Percentiles rank a stretch among this genome's conserved stretches.
These are phyloP conservation scores for Spicauda simplicius DNA, from an alignment of 2,888 invertebrate species.

Conservation along the genomic window DNA sequence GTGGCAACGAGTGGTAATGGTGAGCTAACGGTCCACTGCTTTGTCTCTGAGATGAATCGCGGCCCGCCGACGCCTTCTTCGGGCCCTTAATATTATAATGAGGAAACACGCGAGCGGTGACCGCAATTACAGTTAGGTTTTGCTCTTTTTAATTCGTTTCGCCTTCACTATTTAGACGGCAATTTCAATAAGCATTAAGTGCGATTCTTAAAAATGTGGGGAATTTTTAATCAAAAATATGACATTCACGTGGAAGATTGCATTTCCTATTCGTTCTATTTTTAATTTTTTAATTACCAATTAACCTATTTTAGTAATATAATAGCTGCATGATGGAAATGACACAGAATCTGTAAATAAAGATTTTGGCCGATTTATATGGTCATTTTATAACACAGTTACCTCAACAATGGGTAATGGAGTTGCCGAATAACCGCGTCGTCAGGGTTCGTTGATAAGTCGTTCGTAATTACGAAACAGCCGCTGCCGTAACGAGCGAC, in stretches of 20 bases:
- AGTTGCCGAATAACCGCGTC: constrained; percentile 43
- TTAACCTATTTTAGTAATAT: no score
- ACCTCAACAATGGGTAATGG: constrained; percentile 26
- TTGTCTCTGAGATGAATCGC: constrained; percentile 67
- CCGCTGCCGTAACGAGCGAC: constrained; percentile 50
- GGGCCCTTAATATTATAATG: constrained; percentile 51
- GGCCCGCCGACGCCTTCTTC: constrained; percentile 44
- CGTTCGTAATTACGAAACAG: constrained; percentile 62
- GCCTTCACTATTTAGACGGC: not conserved
- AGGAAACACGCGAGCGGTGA: constrained; percentile 29
- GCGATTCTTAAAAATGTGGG: no score
- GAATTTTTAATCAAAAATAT: no score
- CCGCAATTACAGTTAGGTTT: constrained; percentile 30
- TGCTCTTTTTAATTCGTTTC: constrained; percentile 21
- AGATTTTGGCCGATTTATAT: not conserved
- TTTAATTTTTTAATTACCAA: no score
- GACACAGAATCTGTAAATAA: not conserved
- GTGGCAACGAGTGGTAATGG: constrained; percentile 47
- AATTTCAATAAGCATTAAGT: not conserved
- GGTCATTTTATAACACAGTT: constrained; percentile 20
- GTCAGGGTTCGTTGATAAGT: constrained; percentile 58
- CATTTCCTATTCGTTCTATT: no score
- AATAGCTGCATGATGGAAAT: no score
- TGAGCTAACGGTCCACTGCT: constrained; percentile 66
- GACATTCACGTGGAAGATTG: no score